Evolutionary conservation across 1,140 invertebrate species (phyloP).

Genomic region (Trichoplusia ni): DNA sequence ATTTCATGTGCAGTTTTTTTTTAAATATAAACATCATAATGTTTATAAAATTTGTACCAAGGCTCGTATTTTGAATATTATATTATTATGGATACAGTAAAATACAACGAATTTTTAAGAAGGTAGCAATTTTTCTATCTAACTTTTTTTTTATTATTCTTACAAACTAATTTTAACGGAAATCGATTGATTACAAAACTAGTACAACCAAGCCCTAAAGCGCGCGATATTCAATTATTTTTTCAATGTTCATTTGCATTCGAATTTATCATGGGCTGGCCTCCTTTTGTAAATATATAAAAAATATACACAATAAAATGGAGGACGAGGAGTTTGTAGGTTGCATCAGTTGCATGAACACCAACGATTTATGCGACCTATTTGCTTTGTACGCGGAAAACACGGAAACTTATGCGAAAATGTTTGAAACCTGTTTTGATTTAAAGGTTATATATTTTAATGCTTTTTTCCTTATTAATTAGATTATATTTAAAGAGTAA

Average conservation of each 20-base stretch:
- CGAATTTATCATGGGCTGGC: slow-evolving; percentile 17
- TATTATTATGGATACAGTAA: no score
- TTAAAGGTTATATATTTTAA: slow-evolving; percentile 59
- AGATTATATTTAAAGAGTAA: slow-evolving; percentile 8
- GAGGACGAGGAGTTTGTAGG: slow-evolving; percentile 73
- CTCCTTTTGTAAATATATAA: slow-evolving; percentile 40
- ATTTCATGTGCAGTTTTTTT: no score
- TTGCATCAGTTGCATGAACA: slow-evolving; percentile 74
- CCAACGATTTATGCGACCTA: slow-evolving; percentile 74
- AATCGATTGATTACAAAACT: slow-evolving; percentile 2
- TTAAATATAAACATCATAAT: no score
- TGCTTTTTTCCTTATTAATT: slow-evolving; percentile 27
- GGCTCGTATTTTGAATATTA: no score
- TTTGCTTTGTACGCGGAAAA: slow-evolving; percentile 69
- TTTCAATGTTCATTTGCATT: not conserved
- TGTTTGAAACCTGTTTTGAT: slow-evolving; percentile 72
- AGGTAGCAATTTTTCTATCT: no score
- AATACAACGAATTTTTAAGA: no score
- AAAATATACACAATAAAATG: slow-evolving; percentile 54
- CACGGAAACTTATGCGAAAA: slow-evolving; percentile 69
- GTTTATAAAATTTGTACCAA: no score
- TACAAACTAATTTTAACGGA: not conserved
- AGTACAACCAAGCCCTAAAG: not conserved
- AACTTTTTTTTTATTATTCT: not conserved
- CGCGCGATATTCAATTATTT: slow-evolving; percentile 19